These are phyloP conservation scores for Conus ventricosus DNA, from an alignment of 1,140 invertebrate genomes.

Conservation along the genomic window DNA sequence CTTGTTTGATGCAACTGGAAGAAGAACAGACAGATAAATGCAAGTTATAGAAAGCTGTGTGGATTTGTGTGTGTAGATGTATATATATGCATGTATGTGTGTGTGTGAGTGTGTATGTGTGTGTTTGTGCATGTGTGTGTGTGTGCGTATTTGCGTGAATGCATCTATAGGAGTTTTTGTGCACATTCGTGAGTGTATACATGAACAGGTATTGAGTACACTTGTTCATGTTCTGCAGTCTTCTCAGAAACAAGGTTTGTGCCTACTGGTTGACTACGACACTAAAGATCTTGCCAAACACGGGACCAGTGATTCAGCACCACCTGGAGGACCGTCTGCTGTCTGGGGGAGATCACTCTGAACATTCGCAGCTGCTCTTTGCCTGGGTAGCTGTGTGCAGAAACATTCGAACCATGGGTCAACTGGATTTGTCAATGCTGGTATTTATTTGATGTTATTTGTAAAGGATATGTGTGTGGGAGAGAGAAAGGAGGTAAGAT, in stretches of 20 bases:
- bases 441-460: conserved; percentile 30
- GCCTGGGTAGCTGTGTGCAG: conserved; percentile 57
- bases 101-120: neutral
- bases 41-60: too few relatives aligned
- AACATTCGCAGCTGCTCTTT: conserved; percentile 46
- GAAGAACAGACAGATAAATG: too few relatives aligned
- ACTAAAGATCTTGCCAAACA: conserved; percentile 53
- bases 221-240: conserved; percentile 43
- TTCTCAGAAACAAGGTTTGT: conserved; percentile 54
- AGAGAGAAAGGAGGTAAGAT: too few relatives aligned
- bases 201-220: neutral
- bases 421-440: conserved; percentile 28
- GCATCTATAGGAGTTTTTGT: neutral
- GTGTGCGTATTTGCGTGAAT: neutral
- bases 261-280: conserved; percentile 62
- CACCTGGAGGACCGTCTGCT: conserved; percentile 29
- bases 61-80: too few relatives aligned
- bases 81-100: too few relatives aligned
- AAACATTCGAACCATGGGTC: conserved; percentile 38
- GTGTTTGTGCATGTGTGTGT: neutral
- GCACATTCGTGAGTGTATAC: neutral
- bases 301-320: conserved; percentile 37
- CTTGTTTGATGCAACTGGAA: too few relatives aligned
- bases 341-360: neutral
- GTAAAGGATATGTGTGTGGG: too few relatives aligned